A percentile compares a stretch with the other conserved stretches of the same genome.
These are phyloP conservation scores for Xenopus borealis DNA, from an alignment of 2,113 vertebrate genomes.

Conservation along the genomic window DNA sequence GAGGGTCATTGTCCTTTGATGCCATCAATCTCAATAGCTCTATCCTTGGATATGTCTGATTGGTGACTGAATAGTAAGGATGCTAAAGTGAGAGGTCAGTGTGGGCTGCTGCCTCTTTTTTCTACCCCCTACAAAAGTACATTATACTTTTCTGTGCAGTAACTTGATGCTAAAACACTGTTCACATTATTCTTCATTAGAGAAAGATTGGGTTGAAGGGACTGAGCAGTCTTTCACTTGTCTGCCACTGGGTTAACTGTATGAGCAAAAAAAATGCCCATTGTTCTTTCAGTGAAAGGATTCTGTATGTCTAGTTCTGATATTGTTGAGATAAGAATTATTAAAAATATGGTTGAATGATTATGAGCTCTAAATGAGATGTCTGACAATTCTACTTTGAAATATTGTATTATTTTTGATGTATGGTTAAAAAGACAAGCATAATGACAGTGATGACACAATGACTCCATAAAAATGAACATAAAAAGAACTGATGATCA, in stretches of 20 bases:
- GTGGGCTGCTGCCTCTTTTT: constrained; percentile 18
- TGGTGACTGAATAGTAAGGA: constrained; percentile 17
- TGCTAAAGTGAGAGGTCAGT: constrained; percentile 22
- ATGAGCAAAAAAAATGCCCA: constrained; percentile 21
- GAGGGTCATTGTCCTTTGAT: constrained; percentile 19
- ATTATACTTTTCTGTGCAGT: constrained; percentile 6
- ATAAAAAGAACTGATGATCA: no score
- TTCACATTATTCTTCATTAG: constrained; percentile 36
- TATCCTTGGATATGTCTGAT: constrained; percentile 23
- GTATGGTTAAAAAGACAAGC: no score
- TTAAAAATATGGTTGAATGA: no score
- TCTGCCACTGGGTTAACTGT: constrained; percentile 19
- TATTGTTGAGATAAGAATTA: no score
- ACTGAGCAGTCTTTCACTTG: constrained; percentile 1
- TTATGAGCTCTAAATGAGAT: not conserved
- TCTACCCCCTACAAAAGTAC: constrained; percentile 29
- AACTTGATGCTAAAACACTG: constrained; percentile 29
- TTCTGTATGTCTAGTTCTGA: not conserved
- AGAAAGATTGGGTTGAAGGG: not conserved
- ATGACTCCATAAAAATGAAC: no score
- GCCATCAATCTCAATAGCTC: constrained; percentile 34
- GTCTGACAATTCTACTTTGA: not conserved
- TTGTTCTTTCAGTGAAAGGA: constrained; percentile 12
- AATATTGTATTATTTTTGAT: no score
- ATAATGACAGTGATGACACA: no score